A percentile compares a stretch with the other conserved stretches of the same genome.
Evolutionary conservation across 2,888 invertebrate genomes (phyloP).

Genomic region (Drosophila sordidula): DNA sequence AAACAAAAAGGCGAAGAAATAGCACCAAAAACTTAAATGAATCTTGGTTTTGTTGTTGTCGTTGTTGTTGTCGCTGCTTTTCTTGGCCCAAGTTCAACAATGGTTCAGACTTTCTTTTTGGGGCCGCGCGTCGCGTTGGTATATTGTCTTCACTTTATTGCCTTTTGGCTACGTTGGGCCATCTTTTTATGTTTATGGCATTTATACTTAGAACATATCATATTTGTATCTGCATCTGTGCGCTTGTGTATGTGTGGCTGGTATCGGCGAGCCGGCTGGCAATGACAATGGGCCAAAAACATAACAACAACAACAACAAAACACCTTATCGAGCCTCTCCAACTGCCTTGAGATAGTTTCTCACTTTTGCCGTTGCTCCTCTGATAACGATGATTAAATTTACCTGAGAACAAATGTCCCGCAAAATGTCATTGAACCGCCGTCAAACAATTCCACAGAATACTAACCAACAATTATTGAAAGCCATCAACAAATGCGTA

Average conservation of each 20-base stretch:
- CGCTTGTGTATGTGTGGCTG: not conserved
- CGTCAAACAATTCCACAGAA: constrained; percentile 24
- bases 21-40: constrained; percentile 9
- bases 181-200: constrained; percentile 21
- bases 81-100: constrained; percentile 45
- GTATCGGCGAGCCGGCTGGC: constrained; percentile 34
- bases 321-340: constrained; percentile 14
- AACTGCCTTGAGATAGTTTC: constrained; percentile 27
- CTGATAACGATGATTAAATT: constrained; percentile 75
- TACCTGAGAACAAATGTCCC: constrained; percentile 36
- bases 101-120: constrained; percentile 61
- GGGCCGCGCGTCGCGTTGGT: constrained; percentile 68
- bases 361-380: constrained; percentile 6
- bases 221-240: constrained; percentile 11
- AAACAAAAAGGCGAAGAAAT: not conserved
- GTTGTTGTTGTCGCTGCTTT: not conserved
- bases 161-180: constrained; percentile 55
- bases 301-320: not conserved
- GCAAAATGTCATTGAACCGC: constrained; percentile 68
- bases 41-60: constrained; percentile 4
- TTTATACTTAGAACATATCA: constrained; percentile 47
- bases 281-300: constrained; percentile 50
- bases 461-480: constrained; percentile 55
- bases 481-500: constrained; percentile 34
- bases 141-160: constrained; percentile 61